Evolutionary conservation across 1,140 invertebrate species (phyloP).

Genomic region (Lerema accius): DNA sequence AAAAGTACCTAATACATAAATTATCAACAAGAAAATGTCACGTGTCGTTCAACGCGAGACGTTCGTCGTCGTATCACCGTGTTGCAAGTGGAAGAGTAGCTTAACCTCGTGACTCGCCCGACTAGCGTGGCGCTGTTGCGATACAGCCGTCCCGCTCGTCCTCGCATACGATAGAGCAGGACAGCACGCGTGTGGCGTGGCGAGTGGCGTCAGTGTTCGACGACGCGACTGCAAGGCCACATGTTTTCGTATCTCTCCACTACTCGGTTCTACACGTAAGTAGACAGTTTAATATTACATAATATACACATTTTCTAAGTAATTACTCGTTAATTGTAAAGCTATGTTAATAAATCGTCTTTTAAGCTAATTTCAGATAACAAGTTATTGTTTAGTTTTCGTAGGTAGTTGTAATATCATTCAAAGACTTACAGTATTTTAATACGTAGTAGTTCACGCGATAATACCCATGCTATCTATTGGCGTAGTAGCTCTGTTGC

Average conservation of each 20-base stretch:
- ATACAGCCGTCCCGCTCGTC: constrained; percentile 34
- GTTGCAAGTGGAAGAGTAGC: constrained; percentile 5
- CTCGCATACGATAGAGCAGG: constrained; percentile 4
- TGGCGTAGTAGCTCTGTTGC: too few species aligned
- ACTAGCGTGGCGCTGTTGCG: constrained; percentile 32
- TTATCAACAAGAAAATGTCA: neutral
- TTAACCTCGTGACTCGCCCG: constrained; percentile 10
- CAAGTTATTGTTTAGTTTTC: too few species aligned
- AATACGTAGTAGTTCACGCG: too few species aligned
- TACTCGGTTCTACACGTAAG: too few species aligned
- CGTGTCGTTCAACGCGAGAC: neutral
- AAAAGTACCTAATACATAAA: too few species aligned
- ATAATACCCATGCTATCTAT: too few species aligned
- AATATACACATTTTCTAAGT: neutral
- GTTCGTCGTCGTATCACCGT: neutral
- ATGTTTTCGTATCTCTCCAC: constrained; percentile 35
- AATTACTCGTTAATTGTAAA: neutral
- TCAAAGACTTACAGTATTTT: too few species aligned
- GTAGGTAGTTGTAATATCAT: too few species aligned
- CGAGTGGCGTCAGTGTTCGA: constrained; percentile 48
- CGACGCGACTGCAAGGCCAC: constrained; percentile 44
- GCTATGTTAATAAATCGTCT: neutral
- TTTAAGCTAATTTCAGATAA: too few species aligned
- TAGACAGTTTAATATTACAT: too few species aligned
- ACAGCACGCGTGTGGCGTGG: constrained; percentile 40